These are phyloP conservation scores for Encarsia formosa DNA, from an alignment of 2,888 invertebrate genomes.

Conservation along the genomic window DNA sequence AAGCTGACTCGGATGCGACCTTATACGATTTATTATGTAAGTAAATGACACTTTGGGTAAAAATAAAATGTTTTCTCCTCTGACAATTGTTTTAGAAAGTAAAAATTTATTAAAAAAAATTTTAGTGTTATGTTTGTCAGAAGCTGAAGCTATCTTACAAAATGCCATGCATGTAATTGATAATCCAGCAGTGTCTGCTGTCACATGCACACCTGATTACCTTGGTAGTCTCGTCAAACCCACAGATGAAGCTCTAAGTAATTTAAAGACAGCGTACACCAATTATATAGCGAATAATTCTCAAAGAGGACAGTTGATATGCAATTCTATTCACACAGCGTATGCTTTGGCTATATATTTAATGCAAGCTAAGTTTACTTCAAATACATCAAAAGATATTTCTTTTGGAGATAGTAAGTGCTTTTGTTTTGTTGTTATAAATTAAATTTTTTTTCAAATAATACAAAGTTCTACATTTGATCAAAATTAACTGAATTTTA, in stretches of 20 bases:
- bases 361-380: conserved; percentile 71
- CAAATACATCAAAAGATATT: conserved; percentile 70
- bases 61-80: neutral
- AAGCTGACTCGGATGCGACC: conserved; percentile 39
- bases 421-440: conserved; percentile 4
- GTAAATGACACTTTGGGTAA: conserved; percentile 23
- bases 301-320: conserved; percentile 49
- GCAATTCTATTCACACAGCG: conserved; percentile 54
- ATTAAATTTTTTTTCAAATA: conserved; percentile 1
- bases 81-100: conserved; percentile 5
- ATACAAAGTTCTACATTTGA: too few species aligned
- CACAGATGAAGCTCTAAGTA: conserved; percentile 47
- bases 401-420: conserved; percentile 62
- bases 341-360: conserved; percentile 62
- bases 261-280: conserved; percentile 40
- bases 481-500: too few species aligned
- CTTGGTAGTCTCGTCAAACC: conserved; percentile 53
- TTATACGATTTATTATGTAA: conserved; percentile 45
- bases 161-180: conserved; percentile 61
- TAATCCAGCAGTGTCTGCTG: conserved; percentile 63
- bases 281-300: conserved; percentile 41
- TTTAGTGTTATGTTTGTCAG: conserved; percentile 50
- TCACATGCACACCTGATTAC: conserved; percentile 64
- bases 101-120: conserved; percentile 10
- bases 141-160: conserved; percentile 54